Base-by-base conservation (phyloP, 2,113 vertebrate species). In the Picathartes gymnocephalus region DNA sequence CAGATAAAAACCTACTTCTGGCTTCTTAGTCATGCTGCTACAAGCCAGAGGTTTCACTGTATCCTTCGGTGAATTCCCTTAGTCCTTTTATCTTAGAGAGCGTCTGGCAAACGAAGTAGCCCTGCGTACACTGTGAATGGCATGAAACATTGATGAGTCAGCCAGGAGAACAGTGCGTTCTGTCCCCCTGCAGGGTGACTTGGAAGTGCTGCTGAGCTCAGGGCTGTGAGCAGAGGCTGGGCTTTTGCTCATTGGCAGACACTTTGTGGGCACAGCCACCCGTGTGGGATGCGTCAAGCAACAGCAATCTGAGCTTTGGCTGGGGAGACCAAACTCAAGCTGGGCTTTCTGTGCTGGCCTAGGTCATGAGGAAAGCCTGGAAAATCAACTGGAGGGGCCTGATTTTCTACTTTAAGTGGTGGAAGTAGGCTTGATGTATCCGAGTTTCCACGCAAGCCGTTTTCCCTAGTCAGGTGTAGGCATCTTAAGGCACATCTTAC, bases 51-150 rank as follows among this genome's bases (percentile, higher is more conserved):
- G 9, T 19, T 54, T 42, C 23, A 2, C 16, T 42, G 1, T 13
- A 15, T 15, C 0, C 1, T 27, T 44, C 1, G 3, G 17, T 21
- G 39, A 18, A 15, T 44, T 54, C 17, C 17, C 20, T 27, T 27
- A n/a, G 51, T n/a, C 31, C 20, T 51, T 44, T 56, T 27, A 7
- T 9, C 17, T 56, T 15, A 44, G 70, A 56, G 17, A n/a, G 17
- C 1, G 7, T 8, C 23, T 21, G 51, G 31, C 24, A n/a, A 15
- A 27, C 4, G 0, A 54, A 44, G 17, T 15, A 24, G 4, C 70
- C 15, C 31, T 25, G 5, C 0, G 7, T 11, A 20, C 39, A 27
- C 23, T 11, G 6, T 4, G 51, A 11, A n/a, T 21, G 9, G 9
- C 39, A 20, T 15, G 10, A 44, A 44, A 11, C 9, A 9, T n/a